Conservation (phyloP, 2,797 vertebrate genomes). For the Amblyraja radiata region DNA sequence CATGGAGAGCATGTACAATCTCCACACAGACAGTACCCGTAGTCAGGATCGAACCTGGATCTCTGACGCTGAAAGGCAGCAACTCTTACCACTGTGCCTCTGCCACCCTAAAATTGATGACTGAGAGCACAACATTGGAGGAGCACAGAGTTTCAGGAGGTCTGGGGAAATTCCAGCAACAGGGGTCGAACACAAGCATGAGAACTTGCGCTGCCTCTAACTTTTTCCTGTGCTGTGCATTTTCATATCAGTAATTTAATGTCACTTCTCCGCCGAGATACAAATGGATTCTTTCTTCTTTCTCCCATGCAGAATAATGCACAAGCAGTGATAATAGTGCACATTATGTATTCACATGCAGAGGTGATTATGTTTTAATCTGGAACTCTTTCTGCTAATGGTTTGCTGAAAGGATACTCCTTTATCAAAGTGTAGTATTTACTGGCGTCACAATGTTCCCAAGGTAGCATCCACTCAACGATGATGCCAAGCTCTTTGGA, state of each 20-base stretch:
- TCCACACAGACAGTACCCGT: too few relatives aligned
- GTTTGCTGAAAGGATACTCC: constrained; percentile 15
- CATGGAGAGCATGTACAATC: too few relatives aligned
- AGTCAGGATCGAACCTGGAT: too few relatives aligned
- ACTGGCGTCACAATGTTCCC: neutral
- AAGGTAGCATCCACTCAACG: neutral
- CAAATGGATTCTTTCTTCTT: neutral
- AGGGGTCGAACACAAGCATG: neutral
- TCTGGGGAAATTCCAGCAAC: too few relatives aligned
- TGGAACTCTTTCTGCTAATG: constrained; percentile 13
- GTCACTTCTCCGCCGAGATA: neutral
- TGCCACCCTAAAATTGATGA: neutral
- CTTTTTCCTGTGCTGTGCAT: neutral
- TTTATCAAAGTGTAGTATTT: neutral
- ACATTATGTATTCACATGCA: constrained; percentile 1
- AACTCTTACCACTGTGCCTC: too few relatives aligned
- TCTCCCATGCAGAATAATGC: neutral
- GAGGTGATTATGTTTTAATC: constrained; percentile 12
- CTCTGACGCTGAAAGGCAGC: too few relatives aligned
- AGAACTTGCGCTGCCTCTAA: neutral
- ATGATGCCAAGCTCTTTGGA: neutral
- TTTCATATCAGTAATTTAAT: neutral
- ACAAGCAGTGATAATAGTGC: neutral
- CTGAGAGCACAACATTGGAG: neutral
- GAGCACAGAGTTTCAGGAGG: neutral